phyloP scores from a whole-genome alignment of 2,113 vertebrate genomes.

The Furnarius figulus region DNA sequence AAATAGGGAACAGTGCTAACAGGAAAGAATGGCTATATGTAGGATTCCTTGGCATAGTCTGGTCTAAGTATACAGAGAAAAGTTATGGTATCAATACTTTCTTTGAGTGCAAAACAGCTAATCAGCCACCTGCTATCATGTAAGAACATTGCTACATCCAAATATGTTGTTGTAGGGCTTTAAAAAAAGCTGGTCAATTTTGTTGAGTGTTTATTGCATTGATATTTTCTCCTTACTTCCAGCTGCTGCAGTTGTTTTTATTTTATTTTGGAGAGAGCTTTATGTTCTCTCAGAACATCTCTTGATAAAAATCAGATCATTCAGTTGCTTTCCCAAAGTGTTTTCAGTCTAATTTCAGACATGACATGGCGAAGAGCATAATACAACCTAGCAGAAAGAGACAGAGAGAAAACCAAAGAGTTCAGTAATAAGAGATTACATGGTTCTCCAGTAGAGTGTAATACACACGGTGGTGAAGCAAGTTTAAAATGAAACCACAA shows the following conservation, averaged over 20 bases:
- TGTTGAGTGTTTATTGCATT: not conserved
- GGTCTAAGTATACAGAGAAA: not conserved
- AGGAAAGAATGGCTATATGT: not conserved
- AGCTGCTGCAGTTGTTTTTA: not conserved
- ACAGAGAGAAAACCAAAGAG: not conserved
- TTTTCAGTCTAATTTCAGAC: constrained; percentile 46
- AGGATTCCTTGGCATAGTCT: not conserved
- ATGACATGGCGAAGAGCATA: not conserved
- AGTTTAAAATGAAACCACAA: constrained; percentile 1
- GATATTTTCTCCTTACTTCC: constrained; percentile 32
- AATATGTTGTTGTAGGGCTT: not conserved
- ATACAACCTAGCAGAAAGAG: constrained; percentile 8
- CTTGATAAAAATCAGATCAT: constrained; percentile 25
- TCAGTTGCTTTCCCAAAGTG: not conserved
- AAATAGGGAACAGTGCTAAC: not conserved
- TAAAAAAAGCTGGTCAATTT: not conserved
- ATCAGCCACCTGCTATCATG: not conserved
- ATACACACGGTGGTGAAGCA: not conserved
- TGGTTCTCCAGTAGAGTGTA: not conserved
- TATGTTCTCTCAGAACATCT: constrained; percentile 8
- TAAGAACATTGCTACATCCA: not conserved
- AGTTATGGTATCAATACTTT: not conserved
- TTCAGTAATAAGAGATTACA: not conserved
- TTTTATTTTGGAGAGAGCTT: constrained; percentile 17
- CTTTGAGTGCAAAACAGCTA: not conserved